Percentiles rank a stretch among this genome's conserved stretches.
Conservation (phyloP, 2,113 vertebrate species). For the Neoarius graeffei region DNA sequence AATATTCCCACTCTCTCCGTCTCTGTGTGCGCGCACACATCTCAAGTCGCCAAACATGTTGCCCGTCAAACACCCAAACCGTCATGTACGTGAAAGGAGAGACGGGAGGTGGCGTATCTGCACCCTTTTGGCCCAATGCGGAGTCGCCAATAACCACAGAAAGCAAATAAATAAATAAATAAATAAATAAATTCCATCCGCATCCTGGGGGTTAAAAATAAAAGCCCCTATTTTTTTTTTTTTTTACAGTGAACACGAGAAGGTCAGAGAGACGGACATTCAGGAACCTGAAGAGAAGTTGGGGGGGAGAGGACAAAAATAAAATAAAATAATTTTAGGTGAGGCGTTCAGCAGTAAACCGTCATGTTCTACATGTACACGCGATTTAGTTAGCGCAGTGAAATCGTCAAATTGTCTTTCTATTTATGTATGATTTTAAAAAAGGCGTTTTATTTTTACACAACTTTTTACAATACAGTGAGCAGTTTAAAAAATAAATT, state of each 20-base stretch:
- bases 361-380: background rate
- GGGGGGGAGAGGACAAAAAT: background rate
- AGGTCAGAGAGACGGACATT: background rate
- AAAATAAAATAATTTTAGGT: too few species aligned
- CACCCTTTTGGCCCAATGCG: background rate
- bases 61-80: background rate
- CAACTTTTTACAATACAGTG: background rate
- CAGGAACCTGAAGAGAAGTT: background rate
- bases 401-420: background rate
- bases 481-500: background rate
- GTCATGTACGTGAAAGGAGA: background rate
- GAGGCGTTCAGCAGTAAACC: background rate
- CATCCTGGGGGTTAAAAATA: constrained; percentile 37
- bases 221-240: background rate
- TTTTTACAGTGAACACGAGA: constrained; percentile 2
- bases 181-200: constrained; percentile 9
- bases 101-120: background rate
- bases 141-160: constrained; percentile 29
- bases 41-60: background rate
- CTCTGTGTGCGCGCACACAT: background rate
- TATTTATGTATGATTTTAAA: background rate
- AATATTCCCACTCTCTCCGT: background rate
- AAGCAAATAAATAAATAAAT: background rate
- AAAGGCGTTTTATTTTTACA: background rate
- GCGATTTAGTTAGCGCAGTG: background rate